Evolutionary conservation across 1,140 invertebrate genomes (phyloP), one percentile per base, ranked within the genome.

Genomic region (Solenopsis fugax): DNA sequence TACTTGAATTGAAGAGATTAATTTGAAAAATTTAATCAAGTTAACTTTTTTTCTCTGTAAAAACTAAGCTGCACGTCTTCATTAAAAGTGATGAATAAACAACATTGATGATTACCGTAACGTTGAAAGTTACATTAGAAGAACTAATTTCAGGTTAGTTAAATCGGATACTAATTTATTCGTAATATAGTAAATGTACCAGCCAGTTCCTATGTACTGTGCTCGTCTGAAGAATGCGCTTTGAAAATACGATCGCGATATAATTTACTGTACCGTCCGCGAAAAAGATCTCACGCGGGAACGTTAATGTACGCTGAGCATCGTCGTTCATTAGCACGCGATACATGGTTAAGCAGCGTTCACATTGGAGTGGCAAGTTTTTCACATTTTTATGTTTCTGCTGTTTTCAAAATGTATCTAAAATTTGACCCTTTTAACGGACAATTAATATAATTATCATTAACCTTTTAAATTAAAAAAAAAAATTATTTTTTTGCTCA

Each of bases 251-350:
- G 54, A 84, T 84, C 54, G 24, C 41, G 80, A 84, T 84, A 84
- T 56, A 60, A 84, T 75, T 73, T 82, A 82, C 65, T 67, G 64
- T 72, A 72, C 72, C 69, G 80, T 45, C 41, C 69, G 80, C 69
- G 80, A 54, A 73, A 69, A 84, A 84, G 69, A 84, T 84, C 80
- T 84, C 80, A 73, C 80, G 72, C 24, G 41, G 80, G 69, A 75
- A 73, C 80, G 67, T 73, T 82, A 82, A 84, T 75, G 80, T 48
- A 24, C 71, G 56, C 69, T 54, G 50, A 48, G 69, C 69, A 84
- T 73, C 41, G 54, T 60, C 52, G 80, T 84, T 84, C 80, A 84
- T 84, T 84, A 84, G 54, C 80, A 45, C 80, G 24, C 56, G 80
- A 67, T 71, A 58, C 21, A 18, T 29, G n/a, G 7, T 80, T 80